These are phyloP conservation scores for Antheraea assamensis DNA, from an alignment of 2,888 invertebrate species.

Conservation along the genomic window DNA sequence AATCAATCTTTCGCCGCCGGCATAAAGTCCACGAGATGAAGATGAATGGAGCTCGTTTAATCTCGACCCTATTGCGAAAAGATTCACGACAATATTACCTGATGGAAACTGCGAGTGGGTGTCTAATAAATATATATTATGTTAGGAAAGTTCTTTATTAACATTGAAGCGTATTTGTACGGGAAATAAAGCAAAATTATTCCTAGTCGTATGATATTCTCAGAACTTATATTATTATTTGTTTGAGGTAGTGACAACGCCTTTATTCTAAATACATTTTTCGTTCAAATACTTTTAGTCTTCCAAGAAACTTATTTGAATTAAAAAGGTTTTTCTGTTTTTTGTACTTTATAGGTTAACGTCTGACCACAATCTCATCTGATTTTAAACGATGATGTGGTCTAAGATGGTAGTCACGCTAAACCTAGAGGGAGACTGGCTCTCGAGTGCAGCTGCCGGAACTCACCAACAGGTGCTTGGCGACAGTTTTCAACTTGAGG, in stretches of 20 bases:
- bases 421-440: too few relatives aligned
- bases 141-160: neutral
- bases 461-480: too few relatives aligned
- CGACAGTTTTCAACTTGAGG: too few relatives aligned
- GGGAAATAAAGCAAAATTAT: neutral
- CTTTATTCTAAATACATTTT: too few relatives aligned
- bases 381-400: too few relatives aligned
- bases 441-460: too few relatives aligned
- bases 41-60: slow-evolving; percentile 9
- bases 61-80: slow-evolving; percentile 2
- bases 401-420: too few relatives aligned
- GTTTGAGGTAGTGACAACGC: neutral
- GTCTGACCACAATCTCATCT: too few relatives aligned
- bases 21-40: slow-evolving; percentile 4
- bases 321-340: too few relatives aligned
- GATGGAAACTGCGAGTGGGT: neutral
- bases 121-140: slow-evolving; percentile 10
- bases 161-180: neutral
- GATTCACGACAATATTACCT: slow-evolving; percentile 13
- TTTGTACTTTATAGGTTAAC: too few relatives aligned
- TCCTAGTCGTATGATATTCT: neutral
- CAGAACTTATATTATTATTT: neutral
- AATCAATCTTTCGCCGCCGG: slow-evolving; percentile 8
- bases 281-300: neutral
- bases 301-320: too few relatives aligned